Base-by-base conservation (phyloP, 1,140 invertebrate species). In the Leptinotarsa defecta region DNA sequence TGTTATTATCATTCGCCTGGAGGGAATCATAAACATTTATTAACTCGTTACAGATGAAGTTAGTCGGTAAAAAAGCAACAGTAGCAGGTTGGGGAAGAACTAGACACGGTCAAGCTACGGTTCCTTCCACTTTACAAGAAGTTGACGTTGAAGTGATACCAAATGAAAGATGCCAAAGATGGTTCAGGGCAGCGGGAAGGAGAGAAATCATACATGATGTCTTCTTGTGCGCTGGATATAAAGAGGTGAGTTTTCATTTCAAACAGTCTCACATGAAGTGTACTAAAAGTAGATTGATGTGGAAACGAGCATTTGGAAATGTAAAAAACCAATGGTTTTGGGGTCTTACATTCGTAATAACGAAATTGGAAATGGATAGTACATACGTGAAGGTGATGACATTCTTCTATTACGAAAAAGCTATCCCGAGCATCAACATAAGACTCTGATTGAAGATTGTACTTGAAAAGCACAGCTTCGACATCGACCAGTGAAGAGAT, bases 161-260 rank as follows among this genome's bases (percentile, higher is more conserved):
- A 2, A 97, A 97, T 82, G 93, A 95, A 81, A 89, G 94, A 70
- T 98, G 96, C 83, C 96, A 97, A 85, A 87, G 92, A 57, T 97
- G 95, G 96, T 98, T 97, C 84, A 88, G 93, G 73, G 91, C 94
- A 17, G 96, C 95, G 0, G 95, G 95, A 8, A 87, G 95, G 69
- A 87, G 94, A 57, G 96, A 97, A 87, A 95, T 93, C 1, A 97
- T 98, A 77, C 94, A 96, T 77, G 94, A 97, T 79, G 95, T 97
- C 1, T 97, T 98, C 84, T 87, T 97, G 0, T 98, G 96, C 85
- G 96, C 96, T 4, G 96, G 96, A 34, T 95, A 95, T 76, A 94
- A 95, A 85, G 93, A 96, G 86, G 94, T 92, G 1, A 61, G 22
- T 73, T 3, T 43, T 3, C 3, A 43, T 43, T 5, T 11, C 34